Evolutionary conservation across 1,140 invertebrate genomes (phyloP).

Genomic region (Aleiodes sp.): DNA sequence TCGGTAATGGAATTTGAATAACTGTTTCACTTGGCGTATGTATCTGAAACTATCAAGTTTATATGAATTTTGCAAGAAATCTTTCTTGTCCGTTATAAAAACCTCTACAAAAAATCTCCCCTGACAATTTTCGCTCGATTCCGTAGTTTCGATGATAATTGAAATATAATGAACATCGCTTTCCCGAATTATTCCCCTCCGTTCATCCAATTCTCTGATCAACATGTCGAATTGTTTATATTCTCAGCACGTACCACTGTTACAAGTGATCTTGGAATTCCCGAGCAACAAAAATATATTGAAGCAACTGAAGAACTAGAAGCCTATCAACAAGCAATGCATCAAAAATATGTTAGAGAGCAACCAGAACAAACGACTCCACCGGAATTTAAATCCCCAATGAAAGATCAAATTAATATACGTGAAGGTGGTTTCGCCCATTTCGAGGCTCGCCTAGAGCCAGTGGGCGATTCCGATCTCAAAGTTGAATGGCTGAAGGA

Average conservation of each 20-base stretch:
- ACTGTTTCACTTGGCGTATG: neutral
- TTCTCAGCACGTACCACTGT: slow-evolving; percentile 80
- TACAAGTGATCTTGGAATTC: slow-evolving; percentile 86
- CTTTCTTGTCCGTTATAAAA: no score
- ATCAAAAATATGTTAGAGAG: slow-evolving; percentile 80
- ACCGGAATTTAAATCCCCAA: slow-evolving; percentile 92
- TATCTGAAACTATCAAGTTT: no score
- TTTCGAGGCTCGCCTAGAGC: slow-evolving; percentile 94
- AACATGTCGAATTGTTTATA: no score
- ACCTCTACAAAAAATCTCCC: no score
- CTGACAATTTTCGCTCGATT: no score
- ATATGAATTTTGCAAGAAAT: no score
- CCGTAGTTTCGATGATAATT: no score
- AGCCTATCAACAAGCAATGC: slow-evolving; percentile 82
- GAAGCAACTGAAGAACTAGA: slow-evolving; percentile 93
- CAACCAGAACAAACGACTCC: slow-evolving; percentile 79
- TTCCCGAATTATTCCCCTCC: no score
- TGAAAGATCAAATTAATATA: slow-evolving; percentile 88
- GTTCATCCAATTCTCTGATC: no score
- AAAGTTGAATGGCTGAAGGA: slow-evolving; percentile 96
- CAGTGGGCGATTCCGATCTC: slow-evolving; percentile 90
- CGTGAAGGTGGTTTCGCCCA: slow-evolving; percentile 94
- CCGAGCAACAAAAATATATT: slow-evolving; percentile 92
- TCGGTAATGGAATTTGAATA: slow-evolving; percentile 65
- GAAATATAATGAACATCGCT: no score